A percentile compares a stretch with the other conserved stretches of the same genome.
Conservation (phyloP, 2,797 vertebrate species). For the Amblyopsis hoosieri region DNA sequence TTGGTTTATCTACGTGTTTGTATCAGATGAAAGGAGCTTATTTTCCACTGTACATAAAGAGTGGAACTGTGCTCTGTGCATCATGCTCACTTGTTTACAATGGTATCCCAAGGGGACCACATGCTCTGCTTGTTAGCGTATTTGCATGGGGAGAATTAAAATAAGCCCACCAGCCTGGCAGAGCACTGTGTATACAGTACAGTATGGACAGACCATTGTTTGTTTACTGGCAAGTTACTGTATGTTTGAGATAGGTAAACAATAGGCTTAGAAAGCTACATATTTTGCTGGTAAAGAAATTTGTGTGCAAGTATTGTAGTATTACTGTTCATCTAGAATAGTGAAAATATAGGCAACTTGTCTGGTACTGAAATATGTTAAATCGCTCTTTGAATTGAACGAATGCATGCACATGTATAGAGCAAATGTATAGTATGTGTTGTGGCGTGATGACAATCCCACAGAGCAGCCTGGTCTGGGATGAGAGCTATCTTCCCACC, state of each 20-base stretch:
- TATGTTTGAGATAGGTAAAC: constrained; percentile 47
- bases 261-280: constrained; percentile 24
- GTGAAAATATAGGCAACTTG: too few species aligned
- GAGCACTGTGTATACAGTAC: constrained; percentile 50
- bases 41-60: constrained; percentile 72
- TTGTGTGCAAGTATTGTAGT: too few species aligned
- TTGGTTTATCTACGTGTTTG: constrained; percentile 75
- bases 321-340: too few species aligned
- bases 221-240: constrained; percentile 40
- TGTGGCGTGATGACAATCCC: too few species aligned
- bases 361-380: too few species aligned
- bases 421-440: too few species aligned
- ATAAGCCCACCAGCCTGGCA: constrained; percentile 65
- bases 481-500: too few species aligned
- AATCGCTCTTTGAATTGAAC: too few species aligned
- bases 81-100: constrained; percentile 77
- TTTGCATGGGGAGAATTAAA: constrained; percentile 73
- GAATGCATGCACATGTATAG: too few species aligned
- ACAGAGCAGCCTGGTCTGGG: too few species aligned
- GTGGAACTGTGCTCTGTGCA: constrained; percentile 70
- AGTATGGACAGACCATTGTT: not conserved
- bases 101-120: constrained; percentile 64
- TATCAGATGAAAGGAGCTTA: constrained; percentile 78
- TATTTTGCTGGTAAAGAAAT: too few species aligned
- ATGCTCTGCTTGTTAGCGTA: constrained; percentile 71